These are phyloP conservation scores for Thaumetopoea pityocampa DNA, from an alignment of 1,140 invertebrate genomes.

Conservation along the genomic window DNA sequence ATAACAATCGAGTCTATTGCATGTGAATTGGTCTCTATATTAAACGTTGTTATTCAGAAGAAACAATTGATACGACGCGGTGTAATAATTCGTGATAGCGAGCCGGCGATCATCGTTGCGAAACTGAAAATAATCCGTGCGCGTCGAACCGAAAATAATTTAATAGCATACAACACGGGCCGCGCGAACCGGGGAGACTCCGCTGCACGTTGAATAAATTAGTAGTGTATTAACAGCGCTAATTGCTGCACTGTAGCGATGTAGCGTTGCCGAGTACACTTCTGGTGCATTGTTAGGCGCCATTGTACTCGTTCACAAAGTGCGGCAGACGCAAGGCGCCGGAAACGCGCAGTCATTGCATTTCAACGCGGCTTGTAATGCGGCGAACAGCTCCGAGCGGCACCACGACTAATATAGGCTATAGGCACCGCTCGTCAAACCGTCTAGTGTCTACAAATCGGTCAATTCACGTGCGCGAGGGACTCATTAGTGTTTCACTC, in stretches of 20 bases:
- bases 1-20: constrained; percentile 24
- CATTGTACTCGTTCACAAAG: constrained; percentile 41
- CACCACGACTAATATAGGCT: constrained; percentile 37
- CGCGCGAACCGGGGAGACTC: constrained; percentile 10
- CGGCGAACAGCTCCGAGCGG: constrained; percentile 41
- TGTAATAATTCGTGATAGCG: constrained; percentile 27
- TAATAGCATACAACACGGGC: constrained; percentile 23
- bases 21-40: constrained; percentile 22
- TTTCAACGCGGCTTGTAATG: constrained; percentile 48
- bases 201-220: constrained; percentile 32
- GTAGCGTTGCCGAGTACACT: constrained; percentile 46
- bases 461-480: constrained; percentile 39
- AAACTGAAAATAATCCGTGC: constrained; percentile 35
- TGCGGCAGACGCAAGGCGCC: constrained; percentile 29
- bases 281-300: constrained; percentile 40
- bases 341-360: constrained; percentile 52
- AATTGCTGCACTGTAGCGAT: constrained; percentile 48
- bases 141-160: constrained; percentile 33
- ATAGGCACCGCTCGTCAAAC: constrained; percentile 44
- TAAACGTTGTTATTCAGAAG: constrained; percentile 34
- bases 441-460: constrained; percentile 47
- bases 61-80: constrained; percentile 27
- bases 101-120: constrained; percentile 26
- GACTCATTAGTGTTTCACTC: constrained; percentile 38
- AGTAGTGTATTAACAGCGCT: constrained; percentile 45